Conservation (phyloP, 2,888 invertebrate species). For the Stenodema calcarata region DNA sequence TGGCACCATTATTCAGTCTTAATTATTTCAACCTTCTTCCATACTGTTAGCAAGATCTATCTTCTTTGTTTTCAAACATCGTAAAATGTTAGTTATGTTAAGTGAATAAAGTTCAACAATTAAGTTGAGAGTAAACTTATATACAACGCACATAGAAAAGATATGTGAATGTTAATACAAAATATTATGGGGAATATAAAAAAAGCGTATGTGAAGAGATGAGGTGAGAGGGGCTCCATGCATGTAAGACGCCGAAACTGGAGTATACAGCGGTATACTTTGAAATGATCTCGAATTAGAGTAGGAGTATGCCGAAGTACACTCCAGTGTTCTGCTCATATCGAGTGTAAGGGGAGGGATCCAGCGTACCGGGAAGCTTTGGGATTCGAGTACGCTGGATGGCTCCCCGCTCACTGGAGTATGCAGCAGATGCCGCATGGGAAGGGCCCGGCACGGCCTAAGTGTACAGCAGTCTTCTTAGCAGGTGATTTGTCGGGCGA, state of each 20-base stretch:
- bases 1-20: constrained; percentile 57
- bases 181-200: constrained; percentile 36
- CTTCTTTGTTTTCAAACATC: not conserved
- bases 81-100: not conserved
- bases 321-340: constrained; percentile 4
- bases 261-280: not conserved
- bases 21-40: constrained; percentile 43
- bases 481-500: constrained; percentile 29
- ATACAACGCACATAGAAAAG: constrained; percentile 52
- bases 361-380: not conserved
- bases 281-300: not conserved
- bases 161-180: constrained; percentile 53
- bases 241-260: constrained; percentile 41
- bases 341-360: not conserved
- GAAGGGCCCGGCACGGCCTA: constrained; percentile 55
- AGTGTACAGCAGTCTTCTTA: constrained; percentile 52
- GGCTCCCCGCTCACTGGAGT: constrained; percentile 54
- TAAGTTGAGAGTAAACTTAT: constrained; percentile 47
- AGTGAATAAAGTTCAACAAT: constrained; percentile 38
- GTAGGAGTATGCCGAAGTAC: constrained; percentile 12
- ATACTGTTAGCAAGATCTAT: not conserved
- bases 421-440: constrained; percentile 58
- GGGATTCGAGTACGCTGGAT: not conserved
- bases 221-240: constrained; percentile 45
- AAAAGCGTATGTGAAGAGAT: constrained; percentile 21